phyloP scores from a whole-genome alignment of 2,888 invertebrate species.

The Himalopsyche japonica region DNA sequence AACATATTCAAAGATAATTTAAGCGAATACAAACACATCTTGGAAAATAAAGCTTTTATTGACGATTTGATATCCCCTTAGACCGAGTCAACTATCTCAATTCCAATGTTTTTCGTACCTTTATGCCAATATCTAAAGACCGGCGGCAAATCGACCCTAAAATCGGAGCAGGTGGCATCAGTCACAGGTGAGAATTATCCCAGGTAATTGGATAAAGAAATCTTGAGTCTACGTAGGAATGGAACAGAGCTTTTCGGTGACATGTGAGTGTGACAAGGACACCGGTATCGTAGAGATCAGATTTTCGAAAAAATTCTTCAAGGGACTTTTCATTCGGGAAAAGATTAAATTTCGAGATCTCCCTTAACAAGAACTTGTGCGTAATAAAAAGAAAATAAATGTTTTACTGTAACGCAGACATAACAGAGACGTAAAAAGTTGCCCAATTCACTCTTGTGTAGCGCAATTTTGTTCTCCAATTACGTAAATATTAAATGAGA shows the following conservation, averaged over 20 bases:
- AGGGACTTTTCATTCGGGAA: conserved; percentile 4
- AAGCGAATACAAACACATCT: background rate
- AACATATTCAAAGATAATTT: no score
- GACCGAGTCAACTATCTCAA: background rate
- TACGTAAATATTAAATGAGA: background rate
- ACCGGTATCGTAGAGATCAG: background rate
- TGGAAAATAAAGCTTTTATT: background rate
- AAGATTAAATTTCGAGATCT: conserved; percentile 11
- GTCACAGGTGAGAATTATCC: conserved; percentile 64
- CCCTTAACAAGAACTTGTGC: background rate
- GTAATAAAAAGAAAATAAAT: conserved; percentile 6
- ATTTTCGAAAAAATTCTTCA: background rate
- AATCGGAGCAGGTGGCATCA: conserved; percentile 51
- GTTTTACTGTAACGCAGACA: background rate
- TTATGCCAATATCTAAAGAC: background rate
- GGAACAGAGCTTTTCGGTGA: background rate
- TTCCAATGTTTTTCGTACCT: background rate
- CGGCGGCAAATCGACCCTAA: conserved; percentile 49
- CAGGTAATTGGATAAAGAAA: conserved; percentile 56
- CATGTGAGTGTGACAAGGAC: background rate
- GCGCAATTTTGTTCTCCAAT: background rate
- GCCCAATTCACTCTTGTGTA: background rate
- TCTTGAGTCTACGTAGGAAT: background rate
- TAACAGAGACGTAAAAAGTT: background rate
- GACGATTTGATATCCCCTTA: background rate